phyloP scores from a whole-genome alignment of 1,140 invertebrate genomes.

The Rhizoglyphus robini region DNA sequence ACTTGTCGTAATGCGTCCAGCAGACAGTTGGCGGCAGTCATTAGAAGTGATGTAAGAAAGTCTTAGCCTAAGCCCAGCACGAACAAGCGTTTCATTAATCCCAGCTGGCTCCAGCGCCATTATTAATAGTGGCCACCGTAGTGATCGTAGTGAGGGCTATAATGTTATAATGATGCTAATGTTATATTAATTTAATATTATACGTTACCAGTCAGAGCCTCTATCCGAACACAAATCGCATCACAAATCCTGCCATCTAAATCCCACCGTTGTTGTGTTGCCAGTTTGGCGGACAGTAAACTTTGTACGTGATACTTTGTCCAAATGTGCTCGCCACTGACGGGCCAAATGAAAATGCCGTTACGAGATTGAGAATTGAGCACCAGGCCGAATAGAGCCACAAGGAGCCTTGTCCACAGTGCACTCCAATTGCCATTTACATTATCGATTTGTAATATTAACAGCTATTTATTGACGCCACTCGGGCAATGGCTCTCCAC shows the following conservation, averaged over 20 bases:
- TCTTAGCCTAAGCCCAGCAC: slow-evolving; percentile 9
- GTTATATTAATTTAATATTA: neutral
- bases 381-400: neutral
- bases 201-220: neutral
- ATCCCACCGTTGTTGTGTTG: slow-evolving; percentile 13
- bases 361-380: neutral
- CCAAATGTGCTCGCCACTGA: neutral
- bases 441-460: slow-evolving; percentile 14
- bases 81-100: slow-evolving; percentile 15
- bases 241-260: slow-evolving; percentile 6
- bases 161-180: neutral
- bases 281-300: neutral
- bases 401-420: no score
- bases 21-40: slow-evolving; percentile 11
- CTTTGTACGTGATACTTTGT: slow-evolving; percentile 6
- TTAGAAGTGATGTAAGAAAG: slow-evolving; percentile 9
- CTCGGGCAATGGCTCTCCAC: neutral
- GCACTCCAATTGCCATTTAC: no score
- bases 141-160: neutral
- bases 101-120: slow-evolving; percentile 12
- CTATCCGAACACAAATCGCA: neutral
- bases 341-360: neutral
- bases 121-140: slow-evolving; percentile 13
- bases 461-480: slow-evolving; percentile 2
- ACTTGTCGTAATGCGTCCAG: neutral